A percentile compares a stretch with the other conserved stretches of the same genome.
phyloP scores from a whole-genome alignment of 2,888 invertebrate species.

The Diadromus collaris region DNA sequence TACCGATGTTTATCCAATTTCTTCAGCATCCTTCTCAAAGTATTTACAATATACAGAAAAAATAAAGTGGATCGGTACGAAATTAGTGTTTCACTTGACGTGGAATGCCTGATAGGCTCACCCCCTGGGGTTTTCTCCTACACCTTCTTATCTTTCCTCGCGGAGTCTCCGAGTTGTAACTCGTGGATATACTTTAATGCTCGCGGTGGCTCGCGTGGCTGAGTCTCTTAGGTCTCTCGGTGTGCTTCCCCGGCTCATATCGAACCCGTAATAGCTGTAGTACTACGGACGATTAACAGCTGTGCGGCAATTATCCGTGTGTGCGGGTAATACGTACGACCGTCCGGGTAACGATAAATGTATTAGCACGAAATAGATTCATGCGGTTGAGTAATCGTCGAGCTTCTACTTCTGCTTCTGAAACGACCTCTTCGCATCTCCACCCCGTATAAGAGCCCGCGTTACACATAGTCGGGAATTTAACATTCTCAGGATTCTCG shows the following conservation, averaged over 20 bases:
- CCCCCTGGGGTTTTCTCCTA: constrained; percentile 1
- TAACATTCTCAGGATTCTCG: constrained; percentile 42
- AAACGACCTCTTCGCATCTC: constrained; percentile 27
- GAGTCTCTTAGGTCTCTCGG: constrained; percentile 45
- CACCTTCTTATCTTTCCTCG: constrained; percentile 35
- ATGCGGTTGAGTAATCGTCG: constrained; percentile 47
- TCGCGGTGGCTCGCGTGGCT: constrained; percentile 50
- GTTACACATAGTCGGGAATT: constrained; percentile 38
- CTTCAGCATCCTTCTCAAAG: not conserved
- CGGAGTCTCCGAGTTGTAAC: constrained; percentile 61
- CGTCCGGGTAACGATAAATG: constrained; percentile 24
- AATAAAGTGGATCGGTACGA: not conserved
- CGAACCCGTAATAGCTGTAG: constrained; percentile 53
- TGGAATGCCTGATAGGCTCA: not conserved
- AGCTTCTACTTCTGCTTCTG: constrained; percentile 43
- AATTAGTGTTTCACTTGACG: not conserved
- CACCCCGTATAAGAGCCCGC: not conserved
- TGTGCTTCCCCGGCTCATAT: constrained; percentile 28
- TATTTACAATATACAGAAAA: not conserved
- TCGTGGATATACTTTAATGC: constrained; percentile 42
- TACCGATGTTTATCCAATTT: not conserved
- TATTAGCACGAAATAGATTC: constrained; percentile 61
- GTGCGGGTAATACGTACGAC: constrained; percentile 41
- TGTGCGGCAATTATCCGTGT: constrained; percentile 55
- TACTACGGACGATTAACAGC: constrained; percentile 54